Evolutionary conservation across 2,797 vertebrate species (phyloP).

Genomic region (Melanogrammus aeglefinus): DNA sequence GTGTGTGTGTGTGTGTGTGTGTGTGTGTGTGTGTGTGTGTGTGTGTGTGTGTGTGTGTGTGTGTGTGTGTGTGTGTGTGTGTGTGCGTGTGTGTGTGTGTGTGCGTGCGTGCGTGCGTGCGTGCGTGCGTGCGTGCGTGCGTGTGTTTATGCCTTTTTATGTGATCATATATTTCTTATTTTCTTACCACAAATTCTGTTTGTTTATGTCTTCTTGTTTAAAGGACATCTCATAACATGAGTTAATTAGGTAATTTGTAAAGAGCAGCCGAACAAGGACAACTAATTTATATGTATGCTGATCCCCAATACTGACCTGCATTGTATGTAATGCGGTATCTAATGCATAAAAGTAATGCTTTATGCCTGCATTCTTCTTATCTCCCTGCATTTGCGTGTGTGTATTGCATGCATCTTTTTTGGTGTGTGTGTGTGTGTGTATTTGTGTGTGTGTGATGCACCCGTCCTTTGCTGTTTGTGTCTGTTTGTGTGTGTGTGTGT

Average conservation of each 20-base stretch:
- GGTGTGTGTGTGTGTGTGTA: conserved; percentile 8
- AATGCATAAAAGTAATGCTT: background rate
- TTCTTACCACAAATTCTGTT: background rate
- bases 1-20: background rate
- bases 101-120: background rate
- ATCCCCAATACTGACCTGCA: background rate
- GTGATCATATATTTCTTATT: background rate
- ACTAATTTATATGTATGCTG: background rate
- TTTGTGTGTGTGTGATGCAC: background rate
- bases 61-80: background rate
- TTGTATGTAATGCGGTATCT: background rate
- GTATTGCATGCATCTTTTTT: background rate
- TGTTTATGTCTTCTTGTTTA: background rate
- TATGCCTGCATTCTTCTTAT: background rate
- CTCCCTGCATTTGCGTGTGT: conserved; percentile 9
- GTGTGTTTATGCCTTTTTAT: background rate
- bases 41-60: background rate
- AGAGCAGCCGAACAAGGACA: background rate
- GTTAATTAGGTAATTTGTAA: background rate
- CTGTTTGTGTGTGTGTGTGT: conserved; percentile 9
- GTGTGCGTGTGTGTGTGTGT: background rate
- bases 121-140: background rate
- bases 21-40: background rate
- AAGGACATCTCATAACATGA: background rate
- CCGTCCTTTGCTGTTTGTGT: background rate